Evolutionary conservation across 2,113 vertebrate species (phyloP), one percentile per base, ranked within the genome.

Genomic region (Pogona vitticeps): DNA sequence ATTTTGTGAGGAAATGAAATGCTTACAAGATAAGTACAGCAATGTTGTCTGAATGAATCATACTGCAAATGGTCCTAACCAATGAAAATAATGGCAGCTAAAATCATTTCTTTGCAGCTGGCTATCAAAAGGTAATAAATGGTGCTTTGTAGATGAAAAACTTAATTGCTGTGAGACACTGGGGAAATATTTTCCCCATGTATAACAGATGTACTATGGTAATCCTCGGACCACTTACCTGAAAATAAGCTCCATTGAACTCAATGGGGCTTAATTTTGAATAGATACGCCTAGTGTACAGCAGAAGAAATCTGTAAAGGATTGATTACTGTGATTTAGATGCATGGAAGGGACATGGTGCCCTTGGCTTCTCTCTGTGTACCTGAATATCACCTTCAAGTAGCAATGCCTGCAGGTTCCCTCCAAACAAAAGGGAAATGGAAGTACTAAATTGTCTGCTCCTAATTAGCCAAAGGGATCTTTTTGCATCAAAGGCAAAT

Each of bases 391-490:
- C 0, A 52, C 21, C 76, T 76, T 18, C 67, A 90, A 88, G 67
- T 86, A 76, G 85, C 82, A 76, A 72, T 65, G 67, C 31, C 42
- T 75, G 52, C 59, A 80, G 58, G 5, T 56, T 86, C 79, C 72
- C 67, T 84, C 42, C 14, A 80, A 42, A 90, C 9, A 91, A 91
- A 91, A 46, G 40, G 5, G 84, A 92, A 86, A 88, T 63, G 12
- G 15, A 87, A 61, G 1, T 9, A 0, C 2, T 83, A 10, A 17
- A 42, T 88, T 79, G 23, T 80, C 84, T 76, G 70, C 12, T 82
- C 84, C 28, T 85, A 52, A 58, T 26, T 72, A 42, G 26, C 76
- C 42, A 71, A 78, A 88, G 83, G 5, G 83, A 65, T n/a, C 67
- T 6, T 0, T 31, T 72, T 77, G 38, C 76, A 84, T 68, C 83